Conservation (phyloP, 1,140 invertebrate species). For the Drosophila trapezifrons region DNA sequence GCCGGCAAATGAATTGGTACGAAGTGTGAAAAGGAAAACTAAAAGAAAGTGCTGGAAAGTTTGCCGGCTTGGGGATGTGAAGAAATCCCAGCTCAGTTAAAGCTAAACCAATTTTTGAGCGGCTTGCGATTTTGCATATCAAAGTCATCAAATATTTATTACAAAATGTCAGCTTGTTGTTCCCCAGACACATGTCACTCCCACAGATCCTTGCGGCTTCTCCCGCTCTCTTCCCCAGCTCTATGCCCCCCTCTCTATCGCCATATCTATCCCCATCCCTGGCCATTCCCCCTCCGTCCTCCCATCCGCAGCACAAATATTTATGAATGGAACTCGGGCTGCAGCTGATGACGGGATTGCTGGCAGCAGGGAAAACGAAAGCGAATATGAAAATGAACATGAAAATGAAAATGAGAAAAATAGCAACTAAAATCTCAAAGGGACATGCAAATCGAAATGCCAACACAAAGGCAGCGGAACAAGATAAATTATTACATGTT, state of each 20-base stretch:
- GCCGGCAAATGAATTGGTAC: slow-evolving; percentile 40
- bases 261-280: neutral
- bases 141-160: slow-evolving; percentile 71
- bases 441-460: slow-evolving; percentile 65
- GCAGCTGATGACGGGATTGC: slow-evolving; percentile 53
- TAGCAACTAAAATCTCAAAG: slow-evolving; percentile 65
- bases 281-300: neutral
- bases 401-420: slow-evolving; percentile 55
- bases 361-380: slow-evolving; percentile 48
- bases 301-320: slow-evolving; percentile 38
- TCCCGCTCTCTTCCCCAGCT: neutral
- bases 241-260: slow-evolving; percentile 5
- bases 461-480: slow-evolving; percentile 49
- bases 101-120: slow-evolving; percentile 62
- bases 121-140: slow-evolving; percentile 62
- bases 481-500: slow-evolving; percentile 67
- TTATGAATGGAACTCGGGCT: slow-evolving; percentile 59
- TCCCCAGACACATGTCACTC: slow-evolving; percentile 53
- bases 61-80: slow-evolving; percentile 13
- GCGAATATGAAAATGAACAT: slow-evolving; percentile 39
- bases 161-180: slow-evolving; percentile 66
- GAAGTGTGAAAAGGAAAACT: slow-evolving; percentile 31
- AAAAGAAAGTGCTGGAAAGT: slow-evolving; percentile 17
- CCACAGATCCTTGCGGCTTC: slow-evolving; percentile 23
- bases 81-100: slow-evolving; percentile 42